A percentile compares a stretch with the other conserved stretches of the same genome.
Conservation (phyloP, 1,140 invertebrate species). For the Listronotus oregonensis region DNA sequence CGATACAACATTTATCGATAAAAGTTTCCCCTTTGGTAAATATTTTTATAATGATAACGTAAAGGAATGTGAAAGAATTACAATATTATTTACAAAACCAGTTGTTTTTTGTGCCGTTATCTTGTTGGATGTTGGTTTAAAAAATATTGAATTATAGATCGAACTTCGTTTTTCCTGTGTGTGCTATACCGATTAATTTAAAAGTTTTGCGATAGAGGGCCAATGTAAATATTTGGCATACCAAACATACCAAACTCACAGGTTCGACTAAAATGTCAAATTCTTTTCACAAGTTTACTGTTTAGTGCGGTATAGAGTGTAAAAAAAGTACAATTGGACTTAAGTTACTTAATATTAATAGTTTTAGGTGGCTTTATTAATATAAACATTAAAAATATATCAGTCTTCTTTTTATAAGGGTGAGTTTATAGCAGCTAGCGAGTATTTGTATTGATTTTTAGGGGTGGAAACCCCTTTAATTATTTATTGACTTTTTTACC, state of each 20-base stretch:
- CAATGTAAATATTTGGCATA: constrained; percentile 57
- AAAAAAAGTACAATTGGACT: constrained; percentile 45
- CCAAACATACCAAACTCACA: constrained; percentile 55
- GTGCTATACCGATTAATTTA: constrained; percentile 38
- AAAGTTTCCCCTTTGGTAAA: constrained; percentile 8
- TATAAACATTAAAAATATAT: constrained; percentile 15
- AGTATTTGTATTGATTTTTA: constrained; percentile 31
- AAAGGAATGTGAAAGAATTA: constrained; percentile 1
- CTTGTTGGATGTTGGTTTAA: too few species aligned
- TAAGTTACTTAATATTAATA: constrained; percentile 1
- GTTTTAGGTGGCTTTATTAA: constrained; percentile 13
- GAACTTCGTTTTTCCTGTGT: constrained; percentile 22
- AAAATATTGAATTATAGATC: neutral
- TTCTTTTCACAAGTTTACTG: constrained; percentile 56
- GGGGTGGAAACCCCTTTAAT: constrained; percentile 19
- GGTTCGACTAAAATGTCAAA: constrained; percentile 59
- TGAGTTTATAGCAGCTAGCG: neutral
- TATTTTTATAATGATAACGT: constrained; percentile 17
- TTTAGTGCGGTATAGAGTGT: constrained; percentile 48
- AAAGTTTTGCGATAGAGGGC: constrained; percentile 52
- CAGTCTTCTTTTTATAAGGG: neutral
- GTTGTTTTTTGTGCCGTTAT: too few species aligned
- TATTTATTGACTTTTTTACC: neutral
- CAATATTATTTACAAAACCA: too few species aligned
- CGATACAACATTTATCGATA: constrained; percentile 28